These are phyloP conservation scores for Mantis religiosa DNA, from an alignment of 2,888 invertebrate species.

Conservation along the genomic window DNA sequence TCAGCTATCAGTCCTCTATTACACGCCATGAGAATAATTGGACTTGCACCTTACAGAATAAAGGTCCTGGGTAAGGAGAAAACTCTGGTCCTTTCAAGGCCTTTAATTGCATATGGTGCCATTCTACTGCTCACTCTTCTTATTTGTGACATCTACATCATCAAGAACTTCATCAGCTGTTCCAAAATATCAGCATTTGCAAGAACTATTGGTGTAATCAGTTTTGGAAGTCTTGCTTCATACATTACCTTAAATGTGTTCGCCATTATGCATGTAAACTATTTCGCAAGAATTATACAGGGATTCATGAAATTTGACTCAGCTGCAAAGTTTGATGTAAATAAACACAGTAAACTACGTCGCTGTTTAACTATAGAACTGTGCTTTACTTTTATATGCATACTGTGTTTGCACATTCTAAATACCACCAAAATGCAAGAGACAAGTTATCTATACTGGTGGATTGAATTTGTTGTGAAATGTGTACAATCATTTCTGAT, in stretches of 20 bases:
- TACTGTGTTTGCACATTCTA: background rate
- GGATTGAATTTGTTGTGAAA: background rate
- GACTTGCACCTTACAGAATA: background rate
- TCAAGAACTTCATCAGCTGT: background rate
- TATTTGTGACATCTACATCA: background rate
- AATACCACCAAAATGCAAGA: no score
- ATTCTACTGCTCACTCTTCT: background rate
- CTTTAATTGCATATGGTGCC: background rate
- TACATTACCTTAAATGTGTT: background rate
- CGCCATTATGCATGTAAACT: background rate
- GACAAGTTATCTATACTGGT: background rate
- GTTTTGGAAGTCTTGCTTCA: background rate
- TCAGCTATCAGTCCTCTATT: background rate
- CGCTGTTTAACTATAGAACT: background rate
- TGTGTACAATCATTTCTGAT: background rate
- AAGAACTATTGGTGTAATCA: background rate
- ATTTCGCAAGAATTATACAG: background rate
- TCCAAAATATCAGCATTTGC: background rate
- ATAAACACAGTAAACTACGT: background rate
- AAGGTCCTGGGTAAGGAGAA: background rate
- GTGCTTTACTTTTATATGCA: background rate
- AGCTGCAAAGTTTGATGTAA: background rate
- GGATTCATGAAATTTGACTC: no score
- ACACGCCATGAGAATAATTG: background rate
- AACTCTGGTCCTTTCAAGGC: background rate